Conservation (phyloP, 2,888 invertebrate genomes). For the Drosophila emarginata region DNA sequence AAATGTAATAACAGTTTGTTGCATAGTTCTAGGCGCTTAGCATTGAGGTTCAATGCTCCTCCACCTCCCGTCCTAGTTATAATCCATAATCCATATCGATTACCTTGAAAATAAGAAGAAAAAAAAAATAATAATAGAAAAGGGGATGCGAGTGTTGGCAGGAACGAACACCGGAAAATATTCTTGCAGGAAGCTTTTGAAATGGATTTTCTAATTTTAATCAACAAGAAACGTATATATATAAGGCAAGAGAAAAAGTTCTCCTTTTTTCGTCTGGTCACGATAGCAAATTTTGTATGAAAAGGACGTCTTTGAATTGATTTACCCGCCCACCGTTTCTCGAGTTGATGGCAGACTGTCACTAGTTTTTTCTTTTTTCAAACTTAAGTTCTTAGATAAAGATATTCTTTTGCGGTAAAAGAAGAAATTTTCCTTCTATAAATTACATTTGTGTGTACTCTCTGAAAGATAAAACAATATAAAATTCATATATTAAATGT, state of each 20-base stretch:
- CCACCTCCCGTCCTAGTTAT: neutral
- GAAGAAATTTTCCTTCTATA: too few species aligned
- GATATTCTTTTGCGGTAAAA: too few species aligned
- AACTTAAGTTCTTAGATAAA: too few species aligned
- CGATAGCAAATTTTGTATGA: neutral
- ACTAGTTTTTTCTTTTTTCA: too few species aligned
- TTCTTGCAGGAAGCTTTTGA: neutral
- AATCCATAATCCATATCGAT: slow-evolving; percentile 6
- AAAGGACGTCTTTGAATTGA: too few species aligned
- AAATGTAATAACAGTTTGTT: neutral
- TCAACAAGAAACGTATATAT: neutral
- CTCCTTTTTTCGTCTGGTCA: slow-evolving; percentile 1
- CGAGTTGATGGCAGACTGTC: too few species aligned
- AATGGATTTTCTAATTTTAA: slow-evolving; percentile 1
- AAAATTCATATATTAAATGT: too few species aligned
- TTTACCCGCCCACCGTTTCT: too few species aligned
- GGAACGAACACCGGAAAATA: neutral
- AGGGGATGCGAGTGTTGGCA: neutral
- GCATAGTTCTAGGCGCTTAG: slow-evolving; percentile 4
- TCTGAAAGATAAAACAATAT: too few species aligned
- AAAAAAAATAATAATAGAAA: too few species aligned
- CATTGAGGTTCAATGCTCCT: too few species aligned
- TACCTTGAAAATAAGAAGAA: neutral
- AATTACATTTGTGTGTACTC: too few species aligned
- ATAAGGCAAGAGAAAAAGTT: neutral